Evolutionary conservation across 2,888 invertebrate species (phyloP).

Genomic region (Eledone cirrhosa): DNA sequence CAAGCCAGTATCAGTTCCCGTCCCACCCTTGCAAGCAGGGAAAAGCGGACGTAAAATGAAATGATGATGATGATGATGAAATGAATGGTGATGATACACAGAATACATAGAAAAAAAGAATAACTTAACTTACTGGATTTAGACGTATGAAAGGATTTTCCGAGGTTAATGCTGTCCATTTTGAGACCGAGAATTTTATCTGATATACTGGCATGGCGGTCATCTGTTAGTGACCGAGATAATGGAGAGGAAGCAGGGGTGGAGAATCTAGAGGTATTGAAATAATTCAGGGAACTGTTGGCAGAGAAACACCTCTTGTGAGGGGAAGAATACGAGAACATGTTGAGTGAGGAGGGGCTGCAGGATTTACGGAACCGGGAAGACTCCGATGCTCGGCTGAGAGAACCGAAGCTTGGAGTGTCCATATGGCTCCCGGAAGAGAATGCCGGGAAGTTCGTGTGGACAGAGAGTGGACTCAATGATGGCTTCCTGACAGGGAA

Average conservation of each 20-base stretch:
- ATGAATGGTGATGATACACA: neutral
- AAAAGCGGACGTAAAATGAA: neutral
- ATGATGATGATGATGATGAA: too few relatives aligned
- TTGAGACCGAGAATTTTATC: slow-evolving; percentile 14
- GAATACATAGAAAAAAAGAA: neutral
- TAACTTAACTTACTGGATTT: neutral
- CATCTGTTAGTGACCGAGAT: neutral
- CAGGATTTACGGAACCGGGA: neutral
- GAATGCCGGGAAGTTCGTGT: neutral
- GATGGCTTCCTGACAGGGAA: neutral
- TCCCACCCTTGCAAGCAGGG: too few relatives aligned
- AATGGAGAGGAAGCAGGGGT: too few relatives aligned
- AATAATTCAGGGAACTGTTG: too few relatives aligned
- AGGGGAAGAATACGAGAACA: neutral
- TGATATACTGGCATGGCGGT: neutral
- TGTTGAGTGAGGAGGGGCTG: neutral
- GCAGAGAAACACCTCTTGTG: neutral
- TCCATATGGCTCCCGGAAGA: neutral
- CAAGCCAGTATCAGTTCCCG: too few relatives aligned
- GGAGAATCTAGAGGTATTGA: too few relatives aligned
- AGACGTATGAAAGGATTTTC: neutral
- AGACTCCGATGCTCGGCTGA: neutral
- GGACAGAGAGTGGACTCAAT: neutral
- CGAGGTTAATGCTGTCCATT: slow-evolving; percentile 3
- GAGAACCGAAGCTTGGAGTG: neutral